phyloP scores from a whole-genome alignment of 2,888 invertebrate species.

The Cistogaster globosa region DNA sequence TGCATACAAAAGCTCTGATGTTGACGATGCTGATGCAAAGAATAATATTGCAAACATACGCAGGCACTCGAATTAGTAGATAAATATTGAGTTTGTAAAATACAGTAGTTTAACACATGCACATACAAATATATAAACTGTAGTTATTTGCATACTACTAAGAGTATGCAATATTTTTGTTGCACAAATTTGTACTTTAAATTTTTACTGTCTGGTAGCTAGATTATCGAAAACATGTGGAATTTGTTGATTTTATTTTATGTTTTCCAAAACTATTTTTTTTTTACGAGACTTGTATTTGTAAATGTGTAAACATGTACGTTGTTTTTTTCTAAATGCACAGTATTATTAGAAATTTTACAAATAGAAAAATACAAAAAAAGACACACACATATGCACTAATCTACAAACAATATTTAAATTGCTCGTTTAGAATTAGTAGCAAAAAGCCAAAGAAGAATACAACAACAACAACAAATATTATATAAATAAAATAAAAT shows the following conservation, averaged over 20 bases:
- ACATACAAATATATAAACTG: no score
- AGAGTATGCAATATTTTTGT: conserved; percentile 61
- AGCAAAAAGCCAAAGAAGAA: no score
- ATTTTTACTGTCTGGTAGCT: conserved; percentile 61
- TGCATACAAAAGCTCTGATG: conserved; percentile 27
- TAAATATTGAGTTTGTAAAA: conserved; percentile 38
- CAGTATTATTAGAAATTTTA: conserved; percentile 32
- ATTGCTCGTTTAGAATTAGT: no score
- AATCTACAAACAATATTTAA: no score
- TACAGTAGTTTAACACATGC: not conserved
- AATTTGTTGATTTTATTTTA: conserved; percentile 42
- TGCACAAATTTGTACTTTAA: conserved; percentile 50
- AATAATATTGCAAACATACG: conserved; percentile 29
- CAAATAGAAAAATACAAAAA: not conserved
- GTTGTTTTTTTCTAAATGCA: conserved; percentile 35
- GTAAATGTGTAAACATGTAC: conserved; percentile 30
- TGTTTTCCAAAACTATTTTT: not conserved
- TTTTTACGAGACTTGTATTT: conserved; percentile 14
- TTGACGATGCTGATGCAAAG: conserved; percentile 13
- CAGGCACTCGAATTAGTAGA: conserved; percentile 1
- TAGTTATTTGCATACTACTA: conserved; percentile 19
- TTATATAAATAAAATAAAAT: not conserved
- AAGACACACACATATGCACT: no score
- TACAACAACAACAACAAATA: no score
- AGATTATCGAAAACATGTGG: conserved; percentile 55